Conservation (phyloP, 2,797 vertebrate species). For the Florisuga fusca region DNA sequence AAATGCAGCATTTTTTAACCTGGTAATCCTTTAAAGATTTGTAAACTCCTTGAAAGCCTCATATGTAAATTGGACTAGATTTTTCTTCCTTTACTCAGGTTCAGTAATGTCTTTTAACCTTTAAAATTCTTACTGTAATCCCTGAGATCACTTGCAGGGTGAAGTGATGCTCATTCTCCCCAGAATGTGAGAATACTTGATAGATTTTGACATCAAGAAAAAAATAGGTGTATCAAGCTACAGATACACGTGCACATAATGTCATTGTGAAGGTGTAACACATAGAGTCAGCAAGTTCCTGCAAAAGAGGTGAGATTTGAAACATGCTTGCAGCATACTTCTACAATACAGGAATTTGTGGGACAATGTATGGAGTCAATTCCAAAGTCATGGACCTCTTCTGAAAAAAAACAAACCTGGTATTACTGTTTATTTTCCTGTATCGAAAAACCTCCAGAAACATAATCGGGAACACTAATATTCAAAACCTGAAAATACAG, state of each 20-base stretch:
- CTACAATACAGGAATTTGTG: background rate
- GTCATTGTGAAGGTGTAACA: background rate
- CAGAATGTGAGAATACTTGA: background rate
- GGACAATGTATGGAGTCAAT: background rate
- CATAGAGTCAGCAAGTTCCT: background rate
- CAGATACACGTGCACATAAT: background rate
- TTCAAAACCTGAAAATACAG: background rate
- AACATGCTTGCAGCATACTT: background rate
- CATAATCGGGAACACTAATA: rapidly evolving
- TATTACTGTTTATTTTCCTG: background rate
- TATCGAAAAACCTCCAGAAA: background rate
- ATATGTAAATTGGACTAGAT: background rate
- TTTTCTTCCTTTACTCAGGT: background rate
- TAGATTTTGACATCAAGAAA: background rate
- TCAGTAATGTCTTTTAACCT: background rate
- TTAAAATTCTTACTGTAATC: constrained; percentile 38
- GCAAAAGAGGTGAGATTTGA: background rate
- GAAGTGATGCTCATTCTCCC: background rate
- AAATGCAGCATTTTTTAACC: constrained; percentile 9
- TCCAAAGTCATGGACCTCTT: background rate
- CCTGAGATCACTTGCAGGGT: background rate
- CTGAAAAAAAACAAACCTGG: background rate
- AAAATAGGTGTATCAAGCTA: background rate
- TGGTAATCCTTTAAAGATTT: background rate
- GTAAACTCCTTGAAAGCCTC: background rate